Evolutionary conservation across 2,797 vertebrate species (phyloP).

Genomic region (Peromyscus eremicus): DNA sequence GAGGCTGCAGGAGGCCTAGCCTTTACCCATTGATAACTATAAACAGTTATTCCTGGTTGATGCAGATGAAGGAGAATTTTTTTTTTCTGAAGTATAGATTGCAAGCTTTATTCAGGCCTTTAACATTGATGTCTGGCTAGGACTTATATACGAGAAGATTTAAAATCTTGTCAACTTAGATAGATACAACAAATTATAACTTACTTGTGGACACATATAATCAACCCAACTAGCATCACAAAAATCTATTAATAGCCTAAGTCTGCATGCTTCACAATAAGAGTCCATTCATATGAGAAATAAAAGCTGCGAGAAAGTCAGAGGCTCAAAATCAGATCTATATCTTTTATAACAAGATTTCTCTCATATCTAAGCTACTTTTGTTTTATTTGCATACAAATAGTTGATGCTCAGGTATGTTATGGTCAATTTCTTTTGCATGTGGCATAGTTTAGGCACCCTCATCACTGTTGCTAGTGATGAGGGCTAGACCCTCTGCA

Average conservation of each 20-base stretch:
- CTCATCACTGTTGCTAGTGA: too few relatives aligned
- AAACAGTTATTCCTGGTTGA: constrained; percentile 64
- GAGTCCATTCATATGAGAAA: neutral
- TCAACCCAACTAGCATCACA: neutral
- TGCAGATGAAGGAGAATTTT: constrained; percentile 75
- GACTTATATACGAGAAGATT: constrained; percentile 72
- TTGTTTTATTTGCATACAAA: neutral
- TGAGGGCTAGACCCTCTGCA: too few relatives aligned
- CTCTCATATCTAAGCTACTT: neutral
- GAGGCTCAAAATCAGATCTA: neutral
- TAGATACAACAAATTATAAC: constrained; percentile 43
- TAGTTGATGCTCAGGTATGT: neutral
- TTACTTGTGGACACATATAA: neutral
- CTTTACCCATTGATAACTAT: constrained; percentile 58
- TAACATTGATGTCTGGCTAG: constrained; percentile 65
- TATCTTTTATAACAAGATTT: neutral
- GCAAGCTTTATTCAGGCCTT: constrained; percentile 59
- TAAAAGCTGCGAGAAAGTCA: constrained; percentile 49
- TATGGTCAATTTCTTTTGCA: neutral
- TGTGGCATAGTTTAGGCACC: neutral
- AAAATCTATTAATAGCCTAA: neutral
- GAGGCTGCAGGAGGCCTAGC: constrained; percentile 17
- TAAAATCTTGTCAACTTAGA: constrained; percentile 48
- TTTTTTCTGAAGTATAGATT: constrained; percentile 60
- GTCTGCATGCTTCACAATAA: constrained; percentile 5